Evolutionary conservation across 2,888 invertebrate species (phyloP), one percentile per base, ranked within the genome.

Genomic region (Lasioglossum villosulum): DNA sequence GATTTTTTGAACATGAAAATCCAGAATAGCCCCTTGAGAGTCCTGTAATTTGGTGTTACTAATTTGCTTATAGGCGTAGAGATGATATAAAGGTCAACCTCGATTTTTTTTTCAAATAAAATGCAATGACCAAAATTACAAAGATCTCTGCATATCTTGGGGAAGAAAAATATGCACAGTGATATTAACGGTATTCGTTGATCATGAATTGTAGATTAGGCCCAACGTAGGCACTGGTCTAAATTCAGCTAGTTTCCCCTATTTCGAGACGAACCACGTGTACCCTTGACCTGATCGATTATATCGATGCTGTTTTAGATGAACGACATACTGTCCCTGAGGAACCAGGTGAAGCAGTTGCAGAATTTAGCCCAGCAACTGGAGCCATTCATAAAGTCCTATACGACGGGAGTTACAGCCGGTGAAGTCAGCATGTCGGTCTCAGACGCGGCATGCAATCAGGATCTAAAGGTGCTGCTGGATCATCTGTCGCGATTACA

Each of bases 261-360:
- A 30, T 27, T 4, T 27, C 6, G 30, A 14, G 16, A 63, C 30
- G 30, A 63, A 8, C 12, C 63, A 8, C 27, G 19, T 19, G 19
- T 16, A 30, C 19, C 63, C 8, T 63, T 19, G 19, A 63, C 23
- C 14, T 12, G 4, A 66, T 37, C 34, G 19, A 68, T 68, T 1
- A 16, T 5, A 30, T 1, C 16, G 30, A 30, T 42, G 34, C 45
- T 30, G 4, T 39, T 80, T 19, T 5, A 97, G 96, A 96, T 97
- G 93, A 97, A 97, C 87, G 97, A 97, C 93, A 96, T 97, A 37
- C 95, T 96, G 88, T 96, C 96, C 72, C 94, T 97, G 82, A 96
- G 96, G 79, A 96, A 96, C 84, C 97, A 97, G 93, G 96, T 97
- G 89, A 96, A 97, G 91, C 96, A 97, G 90, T 94, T 97, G 86